Base-by-base conservation (phyloP, 2,113 vertebrate species). In the Mugil cephalus region DNA sequence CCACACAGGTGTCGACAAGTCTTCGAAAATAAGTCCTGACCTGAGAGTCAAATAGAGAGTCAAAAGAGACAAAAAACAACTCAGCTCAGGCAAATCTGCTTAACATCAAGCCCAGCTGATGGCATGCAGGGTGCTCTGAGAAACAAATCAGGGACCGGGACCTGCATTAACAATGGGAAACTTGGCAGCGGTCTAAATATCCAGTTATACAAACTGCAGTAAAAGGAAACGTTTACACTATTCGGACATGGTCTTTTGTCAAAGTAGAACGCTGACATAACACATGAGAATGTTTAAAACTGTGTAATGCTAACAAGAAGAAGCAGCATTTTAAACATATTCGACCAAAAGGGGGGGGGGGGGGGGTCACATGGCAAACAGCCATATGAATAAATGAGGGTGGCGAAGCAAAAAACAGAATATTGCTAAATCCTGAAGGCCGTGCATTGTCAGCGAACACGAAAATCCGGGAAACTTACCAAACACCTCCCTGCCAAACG, bases 401-500 rank as follows among this genome's bases (percentile, higher is more conserved):
- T 14, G 7, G 9, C 48, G 74, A 71, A 61, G 30, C 3, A 17
- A 58, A 40, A 43, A 48, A 42, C 2, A 10, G 34, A 38, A 18
- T 18, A 24, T 24, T 1, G 50, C 21, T 1, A 46, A 61, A 30
- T 62, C 21, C 24, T 48, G 54, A 60, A 45, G 36, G n/a, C 74
- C 83, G 66, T 83, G 82, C 84, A 35, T 9, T 10, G 18, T 40
- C 70, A 59, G 34, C 51, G 51, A 48, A 15, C 54, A 69, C 47
- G 24, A 30, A n/a, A n/a, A 48, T 48, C 71, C 74, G 69, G 15
- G 15, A 74, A 60, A 87, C 88, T 88, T 80, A 89, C 82, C 88
- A 1, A 77, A 48, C 61, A 89, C 8, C 34, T 88, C 85, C 80
- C 86, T 88, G 81, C 86, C 90, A 86, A 88, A 92, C 0, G 79